Conservation (phyloP, 92 coral and sea anemone species). For the Bergia puertoricense region DNA sequence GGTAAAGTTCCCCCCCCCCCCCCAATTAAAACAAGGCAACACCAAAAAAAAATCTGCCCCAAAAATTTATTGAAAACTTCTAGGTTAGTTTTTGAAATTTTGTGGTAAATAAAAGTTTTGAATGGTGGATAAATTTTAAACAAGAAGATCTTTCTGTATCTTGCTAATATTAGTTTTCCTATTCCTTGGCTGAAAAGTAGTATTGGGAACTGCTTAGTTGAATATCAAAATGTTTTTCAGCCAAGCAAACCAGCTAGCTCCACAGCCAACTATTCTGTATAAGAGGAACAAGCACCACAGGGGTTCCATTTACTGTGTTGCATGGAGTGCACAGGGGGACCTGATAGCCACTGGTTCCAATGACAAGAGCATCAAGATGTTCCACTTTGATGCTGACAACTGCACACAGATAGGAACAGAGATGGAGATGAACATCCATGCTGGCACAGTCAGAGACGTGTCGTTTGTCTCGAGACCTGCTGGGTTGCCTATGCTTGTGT, state of each 20-base stretch:
- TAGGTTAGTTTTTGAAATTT: too few relatives aligned
- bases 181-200: background rate
- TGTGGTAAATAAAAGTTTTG: too few relatives aligned
- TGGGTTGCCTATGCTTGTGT: slow-evolving; percentile 84
- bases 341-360: slow-evolving; percentile 96
- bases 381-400: slow-evolving; percentile 80
- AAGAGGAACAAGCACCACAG: slow-evolving; percentile 87
- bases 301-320: slow-evolving; percentile 96
- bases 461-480: slow-evolving; percentile 86
- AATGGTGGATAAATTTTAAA: too few relatives aligned
- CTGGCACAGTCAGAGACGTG: slow-evolving; percentile 91
- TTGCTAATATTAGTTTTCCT: too few relatives aligned
- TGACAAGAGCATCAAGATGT: slow-evolving; percentile 90
- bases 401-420: slow-evolving; percentile 80
- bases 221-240: slow-evolving; percentile 38
- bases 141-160: too few relatives aligned
- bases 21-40: too few relatives aligned
- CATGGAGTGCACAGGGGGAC: slow-evolving; percentile 85
- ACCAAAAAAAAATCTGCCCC: too few relatives aligned
- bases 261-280: slow-evolving; percentile 85
- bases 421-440: slow-evolving; percentile 80
- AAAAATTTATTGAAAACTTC: too few relatives aligned
- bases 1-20: too few relatives aligned
- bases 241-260: slow-evolving; percentile 51
- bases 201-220: background rate